Conservation (phyloP, 2,797 vertebrate species). For the Percopsis omiscomaycus region DNA sequence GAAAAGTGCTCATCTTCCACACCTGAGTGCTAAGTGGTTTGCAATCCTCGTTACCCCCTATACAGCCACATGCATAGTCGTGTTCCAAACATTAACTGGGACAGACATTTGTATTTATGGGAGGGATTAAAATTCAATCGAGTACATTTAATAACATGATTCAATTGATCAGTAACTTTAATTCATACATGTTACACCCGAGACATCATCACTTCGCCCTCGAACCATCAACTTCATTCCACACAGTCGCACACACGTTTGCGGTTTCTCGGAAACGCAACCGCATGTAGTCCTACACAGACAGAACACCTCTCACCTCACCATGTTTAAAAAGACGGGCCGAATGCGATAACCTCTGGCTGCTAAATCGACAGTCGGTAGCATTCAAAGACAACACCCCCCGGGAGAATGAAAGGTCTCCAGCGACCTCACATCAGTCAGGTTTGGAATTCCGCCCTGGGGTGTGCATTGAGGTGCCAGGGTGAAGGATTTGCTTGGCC, state of each 20-base stretch:
- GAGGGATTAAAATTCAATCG: too few species aligned
- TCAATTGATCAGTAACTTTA: background rate
- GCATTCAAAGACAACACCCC: slow-evolving; percentile 9
- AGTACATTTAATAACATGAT: too few species aligned
- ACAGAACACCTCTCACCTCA: background rate
- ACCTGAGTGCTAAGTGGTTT: too few species aligned
- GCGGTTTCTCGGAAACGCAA: background rate
- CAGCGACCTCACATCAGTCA: slow-evolving; percentile 5
- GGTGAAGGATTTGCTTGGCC: slow-evolving; percentile 56
- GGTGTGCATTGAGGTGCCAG: slow-evolving; percentile 47
- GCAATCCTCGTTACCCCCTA: too few species aligned
- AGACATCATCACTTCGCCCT: slow-evolving; percentile 5
- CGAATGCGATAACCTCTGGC: background rate
- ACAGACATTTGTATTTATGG: too few species aligned
- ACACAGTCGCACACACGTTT: background rate
- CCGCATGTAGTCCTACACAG: background rate
- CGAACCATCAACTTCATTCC: slow-evolving; percentile 6
- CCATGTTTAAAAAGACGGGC: background rate
- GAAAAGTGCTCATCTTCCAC: too few species aligned
- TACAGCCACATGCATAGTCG: too few species aligned
- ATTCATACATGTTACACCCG: background rate
- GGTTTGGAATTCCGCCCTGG: slow-evolving; percentile 16
- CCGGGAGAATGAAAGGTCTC: background rate
- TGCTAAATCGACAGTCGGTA: background rate
- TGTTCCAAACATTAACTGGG: too few species aligned